Evolutionary conservation across 1,140 invertebrate genomes (phyloP).

Genomic region (Bombus cullumanus): DNA sequence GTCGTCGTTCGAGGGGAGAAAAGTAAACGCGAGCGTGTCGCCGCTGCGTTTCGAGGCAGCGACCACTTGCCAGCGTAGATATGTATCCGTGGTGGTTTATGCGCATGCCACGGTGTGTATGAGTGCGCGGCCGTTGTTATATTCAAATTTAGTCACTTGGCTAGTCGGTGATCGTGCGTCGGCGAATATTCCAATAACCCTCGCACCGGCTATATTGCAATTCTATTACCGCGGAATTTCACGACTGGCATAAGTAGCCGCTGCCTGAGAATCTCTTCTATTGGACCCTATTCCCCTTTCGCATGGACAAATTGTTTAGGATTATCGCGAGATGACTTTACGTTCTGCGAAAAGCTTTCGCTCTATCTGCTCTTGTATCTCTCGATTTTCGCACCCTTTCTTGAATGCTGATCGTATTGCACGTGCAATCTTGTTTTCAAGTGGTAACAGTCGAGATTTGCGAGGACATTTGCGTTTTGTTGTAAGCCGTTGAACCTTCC

Average conservation of each 20-base stretch:
- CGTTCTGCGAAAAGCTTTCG: not conserved
- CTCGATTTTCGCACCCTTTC: slow-evolving; percentile 3
- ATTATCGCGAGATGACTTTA: slow-evolving; percentile 62
- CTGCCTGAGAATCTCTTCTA: slow-evolving; percentile 38
- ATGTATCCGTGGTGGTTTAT: slow-evolving; percentile 78
- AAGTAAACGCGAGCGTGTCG: slow-evolving; percentile 32
- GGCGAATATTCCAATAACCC: slow-evolving; percentile 76
- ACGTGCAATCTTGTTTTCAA: not conserved
- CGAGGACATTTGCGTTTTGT: not conserved
- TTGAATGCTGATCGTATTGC: not conserved
- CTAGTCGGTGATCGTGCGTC: slow-evolving; percentile 77
- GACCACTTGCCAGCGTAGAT: slow-evolving; percentile 67
- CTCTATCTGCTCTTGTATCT: not conserved
- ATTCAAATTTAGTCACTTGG: slow-evolving; percentile 81
- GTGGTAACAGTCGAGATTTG: not conserved
- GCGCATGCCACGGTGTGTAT: slow-evolving; percentile 67
- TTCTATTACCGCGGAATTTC: slow-evolving; percentile 69
- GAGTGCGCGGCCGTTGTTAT: slow-evolving; percentile 75
- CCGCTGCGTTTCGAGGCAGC: slow-evolving; percentile 46
- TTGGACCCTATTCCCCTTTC: slow-evolving; percentile 11
- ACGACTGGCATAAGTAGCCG: slow-evolving; percentile 67
- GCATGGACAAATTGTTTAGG: slow-evolving; percentile 50
- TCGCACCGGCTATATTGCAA: slow-evolving; percentile 51
- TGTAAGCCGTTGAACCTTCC: not conserved
- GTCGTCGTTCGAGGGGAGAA: not conserved